Conservation (phyloP, 1,140 invertebrate species). For the Drosophila saltans region DNA sequence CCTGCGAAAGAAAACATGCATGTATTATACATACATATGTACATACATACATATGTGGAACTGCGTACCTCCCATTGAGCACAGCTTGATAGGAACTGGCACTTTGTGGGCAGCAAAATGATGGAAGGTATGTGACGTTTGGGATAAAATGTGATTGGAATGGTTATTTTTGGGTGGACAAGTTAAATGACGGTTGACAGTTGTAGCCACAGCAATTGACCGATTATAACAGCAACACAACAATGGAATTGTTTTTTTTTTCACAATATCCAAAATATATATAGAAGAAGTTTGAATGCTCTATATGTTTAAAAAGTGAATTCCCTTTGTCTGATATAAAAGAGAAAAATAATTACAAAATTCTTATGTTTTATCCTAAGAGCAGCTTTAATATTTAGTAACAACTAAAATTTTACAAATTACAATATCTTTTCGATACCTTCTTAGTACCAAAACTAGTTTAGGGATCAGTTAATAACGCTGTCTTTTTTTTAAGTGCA, state of each 20-base stretch:
- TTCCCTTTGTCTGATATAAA: too few relatives aligned
- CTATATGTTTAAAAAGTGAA: too few relatives aligned
- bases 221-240: constrained; percentile 59
- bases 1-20: too few relatives aligned
- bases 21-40: not conserved
- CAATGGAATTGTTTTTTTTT: constrained; percentile 8
- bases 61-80: not conserved
- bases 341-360: too few relatives aligned
- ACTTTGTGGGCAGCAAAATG: not conserved
- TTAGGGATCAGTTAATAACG: too few relatives aligned
- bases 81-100: not conserved
- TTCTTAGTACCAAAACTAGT: too few relatives aligned
- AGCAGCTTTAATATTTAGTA: too few relatives aligned
- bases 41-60: not conserved
- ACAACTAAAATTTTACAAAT: too few relatives aligned
- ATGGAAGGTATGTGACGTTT: not conserved
- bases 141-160: not conserved
- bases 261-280: not conserved
- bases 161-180: constrained; percentile 2
- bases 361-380: too few relatives aligned
- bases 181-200: constrained; percentile 40
- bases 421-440: too few relatives aligned
- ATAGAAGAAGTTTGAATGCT: not conserved
- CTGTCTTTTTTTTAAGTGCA: too few relatives aligned
- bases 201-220: constrained; percentile 62